Evolutionary conservation across 2,888 invertebrate genomes (phyloP), one percentile per base, ranked within the genome.

Genomic region (Lasioglossum villosulum): DNA sequence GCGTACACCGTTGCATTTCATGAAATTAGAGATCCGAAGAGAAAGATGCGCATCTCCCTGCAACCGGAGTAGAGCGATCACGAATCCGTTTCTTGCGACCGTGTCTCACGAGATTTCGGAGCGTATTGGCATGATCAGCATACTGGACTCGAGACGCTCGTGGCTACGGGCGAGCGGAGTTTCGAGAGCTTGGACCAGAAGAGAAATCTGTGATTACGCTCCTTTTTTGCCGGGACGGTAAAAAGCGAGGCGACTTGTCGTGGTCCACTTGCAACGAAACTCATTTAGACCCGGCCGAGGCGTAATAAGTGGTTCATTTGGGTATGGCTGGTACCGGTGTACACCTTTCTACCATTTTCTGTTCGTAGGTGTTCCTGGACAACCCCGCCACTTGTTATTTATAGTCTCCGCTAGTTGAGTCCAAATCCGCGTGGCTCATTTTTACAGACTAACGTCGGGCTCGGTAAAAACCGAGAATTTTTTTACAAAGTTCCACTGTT

Each of bases 61-160:
- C 73, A 77, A 78, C 74, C 52, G 34, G 70, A 16, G 63, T 72
- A 76, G 59, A 86, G 37, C 77, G 84, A 85, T 86, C 82, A 78
- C 27, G 80, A 68, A 72, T 73, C 79, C 84, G 52, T 72, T 82
- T 30, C 66, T 48, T 71, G n/a, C n/a, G 23, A 74, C 63, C 56
- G 39, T 48, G 77, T 78, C 82, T 77, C 75, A 12, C 16, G 73
- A 63, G 72, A 72, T 78, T 84, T 81, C 81, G 80, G 23, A 3
- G 34, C 42, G 78, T 71, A 66, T 71, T 71, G 48, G 52, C 80
- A 80, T 63, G 78, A 86, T 86, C 77, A 56, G 78, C 42, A 27
- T 34, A 30, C 71, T 75, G 23, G 30, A 48, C 42, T 34, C 52
- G 10, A n/a, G 19, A 6, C 42, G 34, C n/a, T 52, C 59, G 37